Percentiles rank a stretch among this genome's conserved stretches.
These are phyloP conservation scores for Lasiommata megera DNA, from an alignment of 2,888 invertebrate genomes.

Conservation along the genomic window DNA sequence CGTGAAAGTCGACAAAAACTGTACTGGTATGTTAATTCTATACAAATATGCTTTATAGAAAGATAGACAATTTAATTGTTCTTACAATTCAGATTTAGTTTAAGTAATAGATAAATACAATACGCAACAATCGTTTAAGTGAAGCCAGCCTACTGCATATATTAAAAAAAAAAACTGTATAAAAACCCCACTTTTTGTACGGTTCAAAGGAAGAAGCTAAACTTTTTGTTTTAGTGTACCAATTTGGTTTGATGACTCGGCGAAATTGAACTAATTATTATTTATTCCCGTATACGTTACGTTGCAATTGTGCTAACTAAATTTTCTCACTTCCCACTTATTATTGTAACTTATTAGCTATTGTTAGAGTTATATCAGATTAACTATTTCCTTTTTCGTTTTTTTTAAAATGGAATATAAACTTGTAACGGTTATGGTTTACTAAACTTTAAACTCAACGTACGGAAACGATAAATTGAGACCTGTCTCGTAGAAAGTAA, in stretches of 20 bases:
- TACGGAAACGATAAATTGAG: too few relatives aligned
- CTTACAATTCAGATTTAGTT: constrained; percentile 45
- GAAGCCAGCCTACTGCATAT: too few relatives aligned
- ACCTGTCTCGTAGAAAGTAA: too few relatives aligned
- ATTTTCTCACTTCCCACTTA: neutral
- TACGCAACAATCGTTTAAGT: too few relatives aligned
- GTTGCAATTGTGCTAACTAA: constrained; percentile 11
- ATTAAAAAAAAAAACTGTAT: too few relatives aligned
- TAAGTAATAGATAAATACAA: constrained; percentile 33
- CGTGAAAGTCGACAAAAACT: too few relatives aligned
- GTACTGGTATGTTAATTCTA: too few relatives aligned
- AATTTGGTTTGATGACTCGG: constrained; percentile 20
- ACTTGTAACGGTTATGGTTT: too few relatives aligned
- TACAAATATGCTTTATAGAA: neutral
- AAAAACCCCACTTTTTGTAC: neutral
- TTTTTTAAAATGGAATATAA: too few relatives aligned
- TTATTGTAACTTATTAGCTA: constrained; percentile 3
- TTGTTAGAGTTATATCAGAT: constrained; percentile 31
- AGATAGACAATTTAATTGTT: constrained; percentile 43
- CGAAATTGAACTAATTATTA: constrained; percentile 15
- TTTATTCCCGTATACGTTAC: constrained; percentile 10
- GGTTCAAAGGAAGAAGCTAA: constrained; percentile 4
- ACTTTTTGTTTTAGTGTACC: constrained; percentile 14
- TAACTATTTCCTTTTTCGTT: neutral
- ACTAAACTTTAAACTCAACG: too few relatives aligned